Percentiles rank a stretch among this genome's conserved stretches.
Conservation (phyloP, 2,113 vertebrate species). For the Chamaetylas fuelleborni region DNA sequence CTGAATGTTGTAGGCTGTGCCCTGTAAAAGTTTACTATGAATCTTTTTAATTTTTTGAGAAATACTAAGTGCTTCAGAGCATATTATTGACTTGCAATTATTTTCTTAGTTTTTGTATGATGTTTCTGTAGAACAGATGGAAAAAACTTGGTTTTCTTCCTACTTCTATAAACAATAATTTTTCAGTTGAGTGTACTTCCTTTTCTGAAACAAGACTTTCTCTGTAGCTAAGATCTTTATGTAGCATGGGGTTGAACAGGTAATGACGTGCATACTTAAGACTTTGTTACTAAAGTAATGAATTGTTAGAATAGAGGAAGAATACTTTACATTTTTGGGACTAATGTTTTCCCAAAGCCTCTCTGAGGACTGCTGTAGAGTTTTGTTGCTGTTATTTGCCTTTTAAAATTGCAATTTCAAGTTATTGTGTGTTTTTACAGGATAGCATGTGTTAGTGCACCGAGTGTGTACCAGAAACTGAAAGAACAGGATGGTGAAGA, state of each 20-base stretch:
- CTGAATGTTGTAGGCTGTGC: not conserved
- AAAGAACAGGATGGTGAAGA: conserved; percentile 71
- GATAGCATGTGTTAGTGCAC: conserved; percentile 89
- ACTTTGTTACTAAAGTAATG: not conserved
- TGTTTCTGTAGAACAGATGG: not conserved
- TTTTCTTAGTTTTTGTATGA: not conserved
- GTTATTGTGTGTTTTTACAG: conserved; percentile 65
- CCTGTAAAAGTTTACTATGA: not conserved
- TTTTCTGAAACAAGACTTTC: not conserved
- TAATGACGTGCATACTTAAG: not conserved
- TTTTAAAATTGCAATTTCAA: not conserved
- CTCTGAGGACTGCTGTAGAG: not conserved
- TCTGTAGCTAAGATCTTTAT: not conserved
- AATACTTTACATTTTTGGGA: not conserved
- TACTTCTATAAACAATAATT: not conserved
- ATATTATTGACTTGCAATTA: not conserved
- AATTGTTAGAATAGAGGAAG: not conserved
- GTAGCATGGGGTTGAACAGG: not conserved
- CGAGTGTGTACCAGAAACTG: conserved; percentile 93
- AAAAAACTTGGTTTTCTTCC: not conserved
- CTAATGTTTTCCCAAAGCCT: not conserved
- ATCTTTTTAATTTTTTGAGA: not conserved
- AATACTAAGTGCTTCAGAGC: not conserved
- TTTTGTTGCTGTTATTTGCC: not conserved
- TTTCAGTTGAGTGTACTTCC: not conserved